Conservation (phyloP, 1,140 invertebrate genomes). For the Leptinotarsa lineolata region DNA sequence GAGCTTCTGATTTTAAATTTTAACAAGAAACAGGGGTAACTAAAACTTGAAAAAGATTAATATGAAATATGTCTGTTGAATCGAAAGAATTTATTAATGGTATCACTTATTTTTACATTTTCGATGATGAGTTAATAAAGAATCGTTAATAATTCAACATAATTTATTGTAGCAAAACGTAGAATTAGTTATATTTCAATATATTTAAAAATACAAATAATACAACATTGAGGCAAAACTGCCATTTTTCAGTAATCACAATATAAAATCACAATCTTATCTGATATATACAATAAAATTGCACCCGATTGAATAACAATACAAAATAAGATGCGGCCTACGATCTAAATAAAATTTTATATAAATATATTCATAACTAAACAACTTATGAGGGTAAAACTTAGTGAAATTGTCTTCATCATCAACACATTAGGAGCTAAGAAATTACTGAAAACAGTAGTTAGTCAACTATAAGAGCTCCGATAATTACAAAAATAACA, state of each 20-base stretch:
- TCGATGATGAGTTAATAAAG: not conserved
- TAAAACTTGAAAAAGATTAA: too few species aligned
- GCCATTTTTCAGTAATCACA: slow-evolving; percentile 46
- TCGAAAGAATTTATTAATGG: too few species aligned
- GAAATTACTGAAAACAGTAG: slow-evolving; percentile 4
- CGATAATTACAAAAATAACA: not conserved
- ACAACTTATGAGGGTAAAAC: slow-evolving; percentile 14
- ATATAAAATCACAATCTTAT: slow-evolving; percentile 51
- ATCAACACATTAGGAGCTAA: slow-evolving; percentile 1
- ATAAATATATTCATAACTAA: slow-evolving; percentile 22
- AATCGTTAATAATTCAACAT: slow-evolving; percentile 29
- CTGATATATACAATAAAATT: slow-evolving; percentile 42
- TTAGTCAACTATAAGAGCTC: not conserved
- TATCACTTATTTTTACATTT: too few species aligned
- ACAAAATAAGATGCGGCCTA: slow-evolving; percentile 15
- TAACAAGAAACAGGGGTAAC: too few species aligned
- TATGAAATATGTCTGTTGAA: too few species aligned
- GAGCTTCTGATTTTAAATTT: too few species aligned
- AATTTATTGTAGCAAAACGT: slow-evolving; percentile 40
- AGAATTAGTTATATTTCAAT: slow-evolving; percentile 25
- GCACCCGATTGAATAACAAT: slow-evolving; percentile 38
- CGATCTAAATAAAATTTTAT: slow-evolving; percentile 29
- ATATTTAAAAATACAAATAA: slow-evolving; percentile 36
- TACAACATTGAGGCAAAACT: slow-evolving; percentile 42
- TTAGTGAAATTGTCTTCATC: slow-evolving; percentile 6